Percentiles rank a stretch among this genome's conserved stretches.
Evolutionary conservation across 2,888 invertebrate genomes (phyloP).

Genomic region (Anoplius nigerrimus): DNA sequence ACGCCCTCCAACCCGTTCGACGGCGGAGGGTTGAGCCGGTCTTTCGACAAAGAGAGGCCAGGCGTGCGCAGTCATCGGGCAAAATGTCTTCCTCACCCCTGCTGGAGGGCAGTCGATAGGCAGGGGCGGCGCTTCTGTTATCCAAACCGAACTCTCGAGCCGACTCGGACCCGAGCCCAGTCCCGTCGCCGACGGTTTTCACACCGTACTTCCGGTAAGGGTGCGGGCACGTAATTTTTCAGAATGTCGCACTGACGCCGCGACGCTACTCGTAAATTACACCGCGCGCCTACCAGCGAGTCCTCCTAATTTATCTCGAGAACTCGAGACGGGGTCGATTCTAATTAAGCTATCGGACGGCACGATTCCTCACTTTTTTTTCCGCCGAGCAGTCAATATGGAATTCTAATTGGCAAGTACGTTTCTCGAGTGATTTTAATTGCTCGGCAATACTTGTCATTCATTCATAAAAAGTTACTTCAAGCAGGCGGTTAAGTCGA

Average conservation of each 20-base stretch:
- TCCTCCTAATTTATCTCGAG: constrained; percentile 43
- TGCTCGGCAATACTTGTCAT: constrained; percentile 31
- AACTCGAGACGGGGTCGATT: constrained; percentile 9
- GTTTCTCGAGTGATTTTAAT: too few species aligned
- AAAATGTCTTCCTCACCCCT: not conserved
- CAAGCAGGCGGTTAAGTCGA: too few species aligned
- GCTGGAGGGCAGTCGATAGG: not conserved
- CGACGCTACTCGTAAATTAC: constrained; percentile 54
- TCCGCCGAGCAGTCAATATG: constrained; percentile 6
- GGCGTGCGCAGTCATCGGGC: too few species aligned
- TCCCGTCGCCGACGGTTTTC: constrained; percentile 47
- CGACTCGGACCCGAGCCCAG: constrained; percentile 26
- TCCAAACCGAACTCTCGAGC: constrained; percentile 10
- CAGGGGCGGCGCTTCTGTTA: constrained; percentile 1
- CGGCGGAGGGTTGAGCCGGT: too few species aligned
- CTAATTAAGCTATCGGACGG: constrained; percentile 32
- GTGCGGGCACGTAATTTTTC: constrained; percentile 46
- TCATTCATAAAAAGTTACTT: too few species aligned
- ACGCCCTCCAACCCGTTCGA: too few species aligned
- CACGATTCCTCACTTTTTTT: not conserved
- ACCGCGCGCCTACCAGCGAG: constrained; percentile 12
- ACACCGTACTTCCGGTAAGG: constrained; percentile 63
- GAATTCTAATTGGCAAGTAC: constrained; percentile 40
- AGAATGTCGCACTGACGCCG: constrained; percentile 45
- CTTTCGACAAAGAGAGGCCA: too few species aligned